Conservation (phyloP, 2,888 invertebrate species). For the Campoplex nolae region DNA sequence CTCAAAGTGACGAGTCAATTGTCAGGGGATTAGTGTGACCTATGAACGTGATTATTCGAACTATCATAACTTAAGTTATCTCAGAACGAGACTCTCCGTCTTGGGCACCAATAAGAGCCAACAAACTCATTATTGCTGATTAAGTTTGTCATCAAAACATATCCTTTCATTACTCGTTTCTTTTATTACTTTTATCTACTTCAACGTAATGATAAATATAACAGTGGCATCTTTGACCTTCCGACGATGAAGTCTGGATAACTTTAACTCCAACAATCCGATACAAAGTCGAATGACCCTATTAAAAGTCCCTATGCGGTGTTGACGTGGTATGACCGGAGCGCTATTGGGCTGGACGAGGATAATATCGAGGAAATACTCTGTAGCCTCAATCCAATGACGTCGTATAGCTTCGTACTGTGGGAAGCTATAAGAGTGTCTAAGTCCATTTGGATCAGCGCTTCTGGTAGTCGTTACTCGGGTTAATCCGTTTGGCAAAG, state of each 20-base stretch:
- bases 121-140: background rate
- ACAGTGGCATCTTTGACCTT: background rate
- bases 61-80: background rate
- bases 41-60: slow-evolving; percentile 17
- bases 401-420: slow-evolving; percentile 55
- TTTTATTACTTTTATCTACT: background rate
- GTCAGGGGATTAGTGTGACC: slow-evolving; percentile 23
- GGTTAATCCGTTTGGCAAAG: slow-evolving; percentile 70
- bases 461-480: slow-evolving; percentile 51
- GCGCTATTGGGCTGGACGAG: slow-evolving; percentile 5
- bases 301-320: slow-evolving; percentile 15
- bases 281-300: background rate
- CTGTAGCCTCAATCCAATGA: slow-evolving; percentile 50
- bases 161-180: background rate
- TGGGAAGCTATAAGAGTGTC: slow-evolving; percentile 72
- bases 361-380: slow-evolving; percentile 39
- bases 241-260: background rate
- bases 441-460: slow-evolving; percentile 69
- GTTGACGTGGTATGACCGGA: slow-evolving; percentile 19
- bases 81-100: background rate
- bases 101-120: background rate
- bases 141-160: background rate
- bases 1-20: slow-evolving; percentile 47
- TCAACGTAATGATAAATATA: background rate
- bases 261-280: background rate